Percentiles rank a stretch among this genome's conserved stretches.
phyloP scores from a whole-genome alignment of 2,888 invertebrate species.

The Ornithoptera priamus region DNA sequence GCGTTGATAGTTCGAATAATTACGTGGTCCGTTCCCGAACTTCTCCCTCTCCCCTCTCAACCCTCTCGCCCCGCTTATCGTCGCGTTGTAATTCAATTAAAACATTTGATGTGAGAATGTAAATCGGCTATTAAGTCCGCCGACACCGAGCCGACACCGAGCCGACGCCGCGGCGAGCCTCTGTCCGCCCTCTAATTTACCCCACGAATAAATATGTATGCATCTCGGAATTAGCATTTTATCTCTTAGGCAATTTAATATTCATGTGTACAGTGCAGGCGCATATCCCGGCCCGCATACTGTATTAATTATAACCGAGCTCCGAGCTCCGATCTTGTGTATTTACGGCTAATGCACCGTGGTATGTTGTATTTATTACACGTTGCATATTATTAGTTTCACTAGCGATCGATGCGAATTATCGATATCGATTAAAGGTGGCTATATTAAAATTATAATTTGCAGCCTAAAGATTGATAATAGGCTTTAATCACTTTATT shows the following conservation, averaged over 20 bases:
- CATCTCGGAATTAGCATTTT: slow-evolving; percentile 73
- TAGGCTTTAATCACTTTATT: too few species aligned
- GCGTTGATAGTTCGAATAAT: too few species aligned
- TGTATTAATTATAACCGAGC: slow-evolving; percentile 65
- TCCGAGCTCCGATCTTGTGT: slow-evolving; percentile 36
- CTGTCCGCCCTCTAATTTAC: slow-evolving; percentile 61
- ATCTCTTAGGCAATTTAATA: slow-evolving; percentile 73
- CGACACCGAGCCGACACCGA: slow-evolving; percentile 38
- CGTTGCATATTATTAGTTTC: neutral
- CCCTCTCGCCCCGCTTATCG: slow-evolving; percentile 1
- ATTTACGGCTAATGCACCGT: slow-evolving; percentile 31
- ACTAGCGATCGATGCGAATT: too few species aligned
- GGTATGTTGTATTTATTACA: slow-evolving; percentile 16
- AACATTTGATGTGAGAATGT: slow-evolving; percentile 31
- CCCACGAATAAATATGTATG: slow-evolving; percentile 62
- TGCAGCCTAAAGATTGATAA: too few species aligned
- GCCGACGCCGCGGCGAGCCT: slow-evolving; percentile 35
- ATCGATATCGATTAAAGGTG: too few species aligned
- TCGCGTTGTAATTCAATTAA: slow-evolving; percentile 28
- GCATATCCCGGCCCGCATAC: slow-evolving; percentile 56
- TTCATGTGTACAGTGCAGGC: slow-evolving; percentile 69
- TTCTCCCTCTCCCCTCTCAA: too few species aligned
- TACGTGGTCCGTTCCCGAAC: too few species aligned
- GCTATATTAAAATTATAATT: too few species aligned
- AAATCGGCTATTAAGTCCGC: slow-evolving; percentile 44